Conservation (phyloP, 2,113 vertebrate species). For the Myxocyprinus asiaticus region DNA sequence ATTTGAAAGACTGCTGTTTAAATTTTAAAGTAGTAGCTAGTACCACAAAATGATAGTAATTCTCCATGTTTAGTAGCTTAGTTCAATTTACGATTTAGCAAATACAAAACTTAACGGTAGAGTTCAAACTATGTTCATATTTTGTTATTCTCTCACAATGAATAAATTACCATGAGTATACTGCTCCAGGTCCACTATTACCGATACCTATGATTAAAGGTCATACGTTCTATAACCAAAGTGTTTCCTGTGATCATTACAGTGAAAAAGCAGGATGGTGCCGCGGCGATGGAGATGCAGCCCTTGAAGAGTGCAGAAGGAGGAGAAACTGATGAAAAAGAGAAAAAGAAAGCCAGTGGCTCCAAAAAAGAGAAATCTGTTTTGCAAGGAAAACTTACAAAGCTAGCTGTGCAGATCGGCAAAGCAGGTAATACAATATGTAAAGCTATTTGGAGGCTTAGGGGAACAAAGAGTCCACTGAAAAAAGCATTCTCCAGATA, state of each 20-base stretch:
- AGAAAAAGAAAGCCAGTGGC: conserved; percentile 88
- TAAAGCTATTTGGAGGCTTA: neutral
- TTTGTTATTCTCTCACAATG: neutral
- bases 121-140: neutral
- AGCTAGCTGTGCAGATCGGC: conserved; percentile 97
- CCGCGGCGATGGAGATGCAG: conserved; percentile 99
- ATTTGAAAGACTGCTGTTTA: neutral
- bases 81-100: too few species aligned
- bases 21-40: neutral
- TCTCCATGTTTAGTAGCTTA: neutral
- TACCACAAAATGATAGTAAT: too few species aligned
- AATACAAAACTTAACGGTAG: neutral
- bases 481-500: too few species aligned
- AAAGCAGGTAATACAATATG: conserved; percentile 84
- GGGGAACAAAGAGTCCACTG: too few species aligned
- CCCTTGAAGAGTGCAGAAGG: conserved; percentile 97
- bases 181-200: neutral
- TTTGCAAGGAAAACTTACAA: conserved; percentile 97
- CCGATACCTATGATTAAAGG: neutral
- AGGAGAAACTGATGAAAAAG: conserved; percentile 89
- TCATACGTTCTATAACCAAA: conserved; percentile 18
- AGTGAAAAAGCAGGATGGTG: conserved; percentile 98
- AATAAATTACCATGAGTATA: neutral
- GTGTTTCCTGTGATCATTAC: conserved; percentile 61
- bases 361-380: conserved; percentile 98